Evolutionary conservation across 2,113 vertebrate species (phyloP).

Genomic region (Sturnira hondurensis): DNA sequence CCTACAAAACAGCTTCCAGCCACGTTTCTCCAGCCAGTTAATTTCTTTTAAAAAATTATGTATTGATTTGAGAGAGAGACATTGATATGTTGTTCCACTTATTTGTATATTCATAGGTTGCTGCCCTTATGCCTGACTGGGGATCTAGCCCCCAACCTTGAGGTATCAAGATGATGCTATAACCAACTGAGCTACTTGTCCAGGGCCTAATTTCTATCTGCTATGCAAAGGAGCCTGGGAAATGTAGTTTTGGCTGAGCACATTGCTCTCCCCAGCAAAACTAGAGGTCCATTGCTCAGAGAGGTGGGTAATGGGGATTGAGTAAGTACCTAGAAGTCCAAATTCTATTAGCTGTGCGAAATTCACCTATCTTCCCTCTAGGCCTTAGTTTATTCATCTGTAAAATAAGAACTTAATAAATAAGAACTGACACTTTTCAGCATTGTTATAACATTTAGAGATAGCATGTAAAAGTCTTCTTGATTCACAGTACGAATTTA

Average conservation of each 20-base stretch:
- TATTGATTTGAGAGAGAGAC: too few relatives aligned
- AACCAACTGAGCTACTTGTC: too few relatives aligned
- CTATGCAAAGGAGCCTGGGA: neutral
- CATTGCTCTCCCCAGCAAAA: neutral
- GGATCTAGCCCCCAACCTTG: too few relatives aligned
- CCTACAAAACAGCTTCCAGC: neutral
- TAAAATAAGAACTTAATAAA: neutral
- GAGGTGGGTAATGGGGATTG: neutral
- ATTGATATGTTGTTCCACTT: too few relatives aligned
- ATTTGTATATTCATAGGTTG: too few relatives aligned
- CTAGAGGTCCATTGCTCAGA: neutral
- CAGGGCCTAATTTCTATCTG: neutral
- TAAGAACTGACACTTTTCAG: neutral
- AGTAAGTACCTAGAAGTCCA: neutral
- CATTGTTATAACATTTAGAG: neutral
- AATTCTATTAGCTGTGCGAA: neutral
- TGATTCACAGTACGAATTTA: neutral
- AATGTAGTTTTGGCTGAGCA: neutral
- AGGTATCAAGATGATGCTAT: too few relatives aligned
- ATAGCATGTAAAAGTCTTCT: neutral
- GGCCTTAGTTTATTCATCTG: neutral
- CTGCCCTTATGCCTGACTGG: too few relatives aligned
- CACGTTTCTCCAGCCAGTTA: neutral
- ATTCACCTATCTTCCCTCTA: neutral
- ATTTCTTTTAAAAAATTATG: neutral